Evolutionary conservation across 1,140 invertebrate genomes (phyloP).

Genomic region (Bombyx mandarina): DNA sequence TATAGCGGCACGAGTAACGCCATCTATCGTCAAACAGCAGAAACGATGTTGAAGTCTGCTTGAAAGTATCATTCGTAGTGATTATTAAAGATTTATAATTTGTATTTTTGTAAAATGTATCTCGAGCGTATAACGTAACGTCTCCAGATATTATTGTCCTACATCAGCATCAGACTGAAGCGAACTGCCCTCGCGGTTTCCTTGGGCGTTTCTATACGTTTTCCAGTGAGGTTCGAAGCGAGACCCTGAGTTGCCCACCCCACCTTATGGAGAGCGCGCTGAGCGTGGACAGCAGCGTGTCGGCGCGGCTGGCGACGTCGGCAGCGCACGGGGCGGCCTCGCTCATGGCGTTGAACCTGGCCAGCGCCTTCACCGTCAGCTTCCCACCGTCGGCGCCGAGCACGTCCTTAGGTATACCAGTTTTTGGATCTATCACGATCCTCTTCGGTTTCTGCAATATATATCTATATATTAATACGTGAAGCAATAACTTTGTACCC

Average conservation of each 20-base stretch:
- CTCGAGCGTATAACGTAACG: too few species aligned
- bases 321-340: constrained; percentile 20
- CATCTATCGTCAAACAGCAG: too few species aligned
- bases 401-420: constrained; percentile 80
- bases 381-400: constrained; percentile 71
- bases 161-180: too few species aligned
- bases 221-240: too few species aligned
- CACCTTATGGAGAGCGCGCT: constrained; percentile 77
- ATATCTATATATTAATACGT: background rate
- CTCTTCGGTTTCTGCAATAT: constrained; percentile 65
- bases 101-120: too few species aligned
- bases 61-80: too few species aligned
- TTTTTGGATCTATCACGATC: constrained; percentile 80
- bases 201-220: too few species aligned
- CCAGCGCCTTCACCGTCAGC: constrained; percentile 79
- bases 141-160: too few species aligned
- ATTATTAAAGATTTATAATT: too few species aligned
- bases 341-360: constrained; percentile 75
- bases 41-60: too few species aligned
- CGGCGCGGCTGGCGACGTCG: constrained; percentile 69
- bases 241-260: background rate
- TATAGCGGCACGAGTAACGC: too few species aligned
- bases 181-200: too few species aligned
- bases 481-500: background rate
- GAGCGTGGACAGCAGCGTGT: constrained; percentile 79